Base-by-base conservation (phyloP, 2,888 invertebrate genomes). In the Scaptomyza reducta region DNA sequence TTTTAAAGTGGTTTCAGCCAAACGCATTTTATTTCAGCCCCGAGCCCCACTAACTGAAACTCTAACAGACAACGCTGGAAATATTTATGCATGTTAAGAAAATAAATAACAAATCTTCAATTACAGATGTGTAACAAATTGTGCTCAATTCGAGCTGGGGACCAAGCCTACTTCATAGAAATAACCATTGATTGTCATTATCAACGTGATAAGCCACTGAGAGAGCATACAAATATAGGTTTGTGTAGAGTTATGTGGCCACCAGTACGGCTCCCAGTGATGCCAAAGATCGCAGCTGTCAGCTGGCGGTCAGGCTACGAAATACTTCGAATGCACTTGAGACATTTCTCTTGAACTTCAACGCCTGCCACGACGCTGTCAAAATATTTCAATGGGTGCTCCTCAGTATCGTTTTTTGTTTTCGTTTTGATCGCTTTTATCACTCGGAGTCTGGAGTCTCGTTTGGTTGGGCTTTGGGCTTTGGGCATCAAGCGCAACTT, bases 261-360 rank as follows among this genome's bases (percentile, higher is more conserved):
- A 42, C 42, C 58, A 53, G 62, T 42, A 50, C 42, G 35, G 45
- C 53, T 22, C 35, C 11, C 40, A 44, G 27, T 29, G 50, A 51
- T 53, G 35, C 14, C 68, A 10, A 51, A 53, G 71, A 77, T 68
- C 70, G 57, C 81, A 80, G 81, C 87, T 87, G 81, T 87, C 81
- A 87, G 81, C 66, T 80, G 77, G 81, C 61, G 70, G 70, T 58
- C 75, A 54, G 69, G 56, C 69, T 57, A 69, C 70, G 66, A 64
- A 85, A 85, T 80, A 80, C 80, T 81, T 70, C 86, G 79, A 85
- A 82, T 85, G 84, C 84, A 84, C 84, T 84, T 88, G 88, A 84
- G 84, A 84, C 84, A 88, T 86, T 88, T 84, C 84, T 86, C 88
- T 86, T 74, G 87, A 84, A 84, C 86, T 78, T 84, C 88, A 84